These are phyloP conservation scores for Thinocorus orbignyianus DNA, from an alignment of 2,113 vertebrate genomes.

Conservation along the genomic window DNA sequence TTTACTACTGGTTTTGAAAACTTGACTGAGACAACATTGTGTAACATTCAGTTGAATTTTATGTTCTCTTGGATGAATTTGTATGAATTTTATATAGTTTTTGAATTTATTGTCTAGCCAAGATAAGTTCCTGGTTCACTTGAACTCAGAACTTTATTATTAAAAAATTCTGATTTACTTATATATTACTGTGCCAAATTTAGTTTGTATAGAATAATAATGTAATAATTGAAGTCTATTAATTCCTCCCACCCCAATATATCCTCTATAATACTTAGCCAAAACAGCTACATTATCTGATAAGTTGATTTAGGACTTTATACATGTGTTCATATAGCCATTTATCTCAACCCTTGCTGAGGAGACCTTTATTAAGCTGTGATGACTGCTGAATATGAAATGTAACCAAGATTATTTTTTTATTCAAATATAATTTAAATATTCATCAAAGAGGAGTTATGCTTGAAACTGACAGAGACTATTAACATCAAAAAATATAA, in stretches of 20 bases:
- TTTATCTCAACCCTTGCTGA: slow-evolving; percentile 74
- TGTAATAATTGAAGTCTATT: slow-evolving; percentile 15
- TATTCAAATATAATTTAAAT: slow-evolving; percentile 90
- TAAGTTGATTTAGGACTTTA: slow-evolving; percentile 67
- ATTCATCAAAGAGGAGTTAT: slow-evolving; percentile 87
- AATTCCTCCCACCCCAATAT: slow-evolving; percentile 24
- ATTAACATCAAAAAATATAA: slow-evolving; percentile 87
- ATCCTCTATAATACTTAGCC: slow-evolving; percentile 30
- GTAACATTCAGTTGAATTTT: not conserved
- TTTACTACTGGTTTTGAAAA: not conserved
- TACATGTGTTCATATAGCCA: slow-evolving; percentile 65
- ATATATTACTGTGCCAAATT: slow-evolving; percentile 16
- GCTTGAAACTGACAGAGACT: slow-evolving; percentile 84
- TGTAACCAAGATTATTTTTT: slow-evolving; percentile 86
- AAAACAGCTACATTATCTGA: slow-evolving; percentile 62
- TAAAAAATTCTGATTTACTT: slow-evolving; percentile 31
- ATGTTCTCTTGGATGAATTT: not conserved
- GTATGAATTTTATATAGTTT: not conserved
- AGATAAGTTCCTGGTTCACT: not conserved
- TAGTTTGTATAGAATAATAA: slow-evolving; percentile 7
- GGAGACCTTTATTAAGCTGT: slow-evolving; percentile 79
- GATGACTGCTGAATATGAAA: slow-evolving; percentile 83
- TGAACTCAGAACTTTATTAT: not conserved
- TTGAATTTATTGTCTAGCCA: not conserved
- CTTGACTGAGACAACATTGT: not conserved